Evolutionary conservation across 2,797 vertebrate genomes (phyloP).

Genomic region (Kryptopterus vitreolus): DNA sequence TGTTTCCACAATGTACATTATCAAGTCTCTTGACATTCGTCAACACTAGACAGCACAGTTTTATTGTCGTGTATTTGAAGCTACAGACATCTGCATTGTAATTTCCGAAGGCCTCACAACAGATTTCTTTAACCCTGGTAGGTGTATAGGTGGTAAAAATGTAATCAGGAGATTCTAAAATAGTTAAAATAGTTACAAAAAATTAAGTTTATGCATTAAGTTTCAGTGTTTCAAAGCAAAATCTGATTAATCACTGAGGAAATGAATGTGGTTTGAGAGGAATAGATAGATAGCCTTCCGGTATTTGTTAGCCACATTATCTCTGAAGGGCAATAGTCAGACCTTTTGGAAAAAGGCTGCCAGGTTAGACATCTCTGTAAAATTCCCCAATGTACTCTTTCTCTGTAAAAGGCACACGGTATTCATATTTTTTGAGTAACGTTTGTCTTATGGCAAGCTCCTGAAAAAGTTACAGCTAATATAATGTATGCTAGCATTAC

Average conservation of each 20-base stretch:
- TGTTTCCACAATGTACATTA: background rate
- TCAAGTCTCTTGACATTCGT: background rate
- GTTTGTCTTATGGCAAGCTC: background rate
- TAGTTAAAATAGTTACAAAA: too few species aligned
- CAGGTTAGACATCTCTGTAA: background rate
- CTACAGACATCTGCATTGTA: too few species aligned
- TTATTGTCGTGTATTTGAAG: too few species aligned
- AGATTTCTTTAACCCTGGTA: too few species aligned
- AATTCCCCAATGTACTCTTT: background rate
- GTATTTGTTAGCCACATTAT: background rate
- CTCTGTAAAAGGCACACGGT: background rate
- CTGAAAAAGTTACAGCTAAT: too few species aligned
- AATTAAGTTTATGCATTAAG: background rate
- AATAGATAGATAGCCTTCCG: background rate
- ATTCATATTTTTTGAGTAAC: too few species aligned
- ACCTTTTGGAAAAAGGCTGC: background rate
- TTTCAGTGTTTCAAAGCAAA: background rate
- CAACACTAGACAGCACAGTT: too few species aligned
- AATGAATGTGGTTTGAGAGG: conserved; percentile 11
- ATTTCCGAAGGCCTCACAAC: too few species aligned
- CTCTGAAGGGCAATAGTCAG: too few species aligned
- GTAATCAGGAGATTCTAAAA: background rate
- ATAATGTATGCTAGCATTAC: background rate
- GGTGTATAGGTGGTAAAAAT: too few species aligned
- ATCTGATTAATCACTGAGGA: background rate